Conservation (phyloP, 1,140 invertebrate genomes). For the Drosophila kohkoa region DNA sequence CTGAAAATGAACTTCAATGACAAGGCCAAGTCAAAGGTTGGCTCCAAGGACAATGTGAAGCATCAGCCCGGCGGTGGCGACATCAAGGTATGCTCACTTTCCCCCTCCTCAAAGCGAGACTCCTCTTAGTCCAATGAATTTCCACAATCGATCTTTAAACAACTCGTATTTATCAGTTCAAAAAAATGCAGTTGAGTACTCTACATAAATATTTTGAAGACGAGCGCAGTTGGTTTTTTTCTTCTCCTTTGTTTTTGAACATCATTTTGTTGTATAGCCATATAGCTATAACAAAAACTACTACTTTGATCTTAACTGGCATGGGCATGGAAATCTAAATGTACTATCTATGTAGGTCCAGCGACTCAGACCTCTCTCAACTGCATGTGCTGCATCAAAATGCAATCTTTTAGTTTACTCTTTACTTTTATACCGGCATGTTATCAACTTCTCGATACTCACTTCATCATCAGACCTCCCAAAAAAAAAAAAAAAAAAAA, state of each 20-base stretch:
- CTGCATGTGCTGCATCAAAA: conserved; percentile 46
- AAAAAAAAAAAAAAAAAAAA: background rate
- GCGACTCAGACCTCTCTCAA: conserved; percentile 24
- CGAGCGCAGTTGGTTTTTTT: conserved; percentile 20
- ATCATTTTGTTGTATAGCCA: conserved; percentile 28
- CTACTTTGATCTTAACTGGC: conserved; percentile 26
- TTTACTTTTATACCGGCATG: conserved; percentile 55
- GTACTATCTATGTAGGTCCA: background rate
- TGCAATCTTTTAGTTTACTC: conserved; percentile 31
- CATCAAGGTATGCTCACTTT: conserved; percentile 91
- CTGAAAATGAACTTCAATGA: conserved; percentile 96
- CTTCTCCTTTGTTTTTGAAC: conserved; percentile 7
- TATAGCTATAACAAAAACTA: conserved; percentile 29
- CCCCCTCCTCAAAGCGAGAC: background rate
- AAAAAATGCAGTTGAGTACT: conserved; percentile 14
- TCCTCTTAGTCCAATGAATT: conserved; percentile 36
- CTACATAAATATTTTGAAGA: conserved; percentile 5
- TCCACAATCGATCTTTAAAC: background rate
- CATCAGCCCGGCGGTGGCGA: conserved; percentile 91
- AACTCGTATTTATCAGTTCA: conserved; percentile 34
- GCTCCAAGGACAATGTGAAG: conserved; percentile 95
- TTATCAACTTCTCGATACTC: conserved; percentile 38
- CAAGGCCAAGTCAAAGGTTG: conserved; percentile 96
- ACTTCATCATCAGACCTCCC: conserved; percentile 6
- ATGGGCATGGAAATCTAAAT: conserved; percentile 34